A percentile compares a stretch with the other conserved stretches of the same genome.
Conservation (phyloP, 2,113 vertebrate species). For the Noctilio leporinus region DNA sequence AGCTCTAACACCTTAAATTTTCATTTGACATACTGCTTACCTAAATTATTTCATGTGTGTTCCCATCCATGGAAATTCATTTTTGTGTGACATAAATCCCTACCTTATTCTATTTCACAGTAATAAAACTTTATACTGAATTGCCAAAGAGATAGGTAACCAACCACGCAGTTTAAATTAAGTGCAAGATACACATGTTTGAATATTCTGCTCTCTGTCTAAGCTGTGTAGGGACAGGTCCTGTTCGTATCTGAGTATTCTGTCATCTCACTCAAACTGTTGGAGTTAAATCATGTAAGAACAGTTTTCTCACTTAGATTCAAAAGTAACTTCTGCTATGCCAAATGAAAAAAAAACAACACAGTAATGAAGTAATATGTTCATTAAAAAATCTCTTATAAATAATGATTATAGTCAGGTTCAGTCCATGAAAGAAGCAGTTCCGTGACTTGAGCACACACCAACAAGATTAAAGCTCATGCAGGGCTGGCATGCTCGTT, state of each 20-base stretch:
- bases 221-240: conserved; percentile 56
- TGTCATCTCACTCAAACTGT: conserved; percentile 49
- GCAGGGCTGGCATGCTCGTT: background rate
- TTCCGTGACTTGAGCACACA: background rate
- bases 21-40: conserved; percentile 72
- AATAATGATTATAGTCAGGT: conserved; percentile 21
- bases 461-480: conserved; percentile 22
- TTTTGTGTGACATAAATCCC: conserved; percentile 76
- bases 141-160: conserved; percentile 72
- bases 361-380: conserved; percentile 50
- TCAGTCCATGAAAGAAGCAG: conserved; percentile 25
- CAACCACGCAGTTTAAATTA: conserved; percentile 74
- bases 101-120: conserved; percentile 75
- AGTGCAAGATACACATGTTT: conserved; percentile 74
- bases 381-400: conserved; percentile 47
- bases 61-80: conserved; percentile 75
- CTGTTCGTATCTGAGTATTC: conserved; percentile 57
- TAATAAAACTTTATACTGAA: conserved; percentile 75
- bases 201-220: conserved; percentile 69
- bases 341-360: background rate
- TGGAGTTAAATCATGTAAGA: conserved; percentile 57
- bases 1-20: conserved; percentile 70
- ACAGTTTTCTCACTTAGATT: conserved; percentile 53
- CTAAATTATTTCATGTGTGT: conserved; percentile 75
- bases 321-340: conserved; percentile 56